phyloP scores from a whole-genome alignment of 2,888 invertebrate species.

The Zygogramma bicolorata region DNA sequence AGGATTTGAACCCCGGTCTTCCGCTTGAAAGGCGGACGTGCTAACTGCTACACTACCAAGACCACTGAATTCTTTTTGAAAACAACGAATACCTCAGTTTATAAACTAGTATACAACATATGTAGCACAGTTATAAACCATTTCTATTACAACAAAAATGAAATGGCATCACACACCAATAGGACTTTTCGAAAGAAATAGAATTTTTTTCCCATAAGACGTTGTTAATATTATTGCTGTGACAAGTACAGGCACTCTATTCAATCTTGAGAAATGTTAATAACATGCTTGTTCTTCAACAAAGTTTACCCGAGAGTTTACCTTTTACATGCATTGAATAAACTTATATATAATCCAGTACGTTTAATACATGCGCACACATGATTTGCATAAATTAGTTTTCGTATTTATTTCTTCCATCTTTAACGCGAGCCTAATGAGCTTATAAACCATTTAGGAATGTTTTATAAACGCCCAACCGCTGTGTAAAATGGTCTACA shows the following conservation, averaged over 20 bases:
- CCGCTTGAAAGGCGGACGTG: no score
- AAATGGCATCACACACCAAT: no score
- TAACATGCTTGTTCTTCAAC: neutral
- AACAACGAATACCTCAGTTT: no score
- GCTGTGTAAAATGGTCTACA: neutral
- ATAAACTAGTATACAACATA: no score
- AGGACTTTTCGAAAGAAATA: no score
- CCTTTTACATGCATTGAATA: neutral
- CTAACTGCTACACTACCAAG: no score
- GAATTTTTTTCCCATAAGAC: no score
- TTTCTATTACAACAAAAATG: no score
- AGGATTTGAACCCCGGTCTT: no score
- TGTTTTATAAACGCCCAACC: neutral
- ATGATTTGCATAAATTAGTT: neutral
- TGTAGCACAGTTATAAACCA: no score
- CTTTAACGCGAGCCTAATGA: neutral
- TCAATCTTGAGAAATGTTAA: neutral
- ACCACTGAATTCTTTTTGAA: no score
- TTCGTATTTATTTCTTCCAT: neutral
- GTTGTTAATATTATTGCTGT: no score
- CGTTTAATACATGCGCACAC: neutral
- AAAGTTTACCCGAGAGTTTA: neutral
- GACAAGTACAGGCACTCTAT: neutral
- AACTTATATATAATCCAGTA: slow-evolving; percentile 1
- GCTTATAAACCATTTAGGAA: neutral